These are phyloP conservation scores for Drosophila bocqueti DNA, from an alignment of 1,140 invertebrate genomes.

Conservation along the genomic window DNA sequence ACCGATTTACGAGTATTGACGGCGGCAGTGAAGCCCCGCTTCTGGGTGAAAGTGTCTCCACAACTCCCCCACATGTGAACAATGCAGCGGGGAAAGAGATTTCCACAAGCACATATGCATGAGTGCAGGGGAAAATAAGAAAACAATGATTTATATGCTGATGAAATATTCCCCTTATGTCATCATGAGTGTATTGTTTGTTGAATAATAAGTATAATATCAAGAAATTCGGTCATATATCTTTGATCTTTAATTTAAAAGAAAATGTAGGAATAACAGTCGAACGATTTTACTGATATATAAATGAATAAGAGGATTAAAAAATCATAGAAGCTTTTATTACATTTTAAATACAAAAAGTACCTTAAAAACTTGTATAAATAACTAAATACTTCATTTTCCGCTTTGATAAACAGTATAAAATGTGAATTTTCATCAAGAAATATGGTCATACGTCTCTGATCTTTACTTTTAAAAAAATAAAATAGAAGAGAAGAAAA, in stretches of 20 bases:
- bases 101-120: neutral
- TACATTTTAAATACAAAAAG: neutral
- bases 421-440: too few relatives aligned
- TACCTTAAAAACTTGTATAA: neutral
- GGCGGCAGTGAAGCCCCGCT: constrained; percentile 17
- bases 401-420: neutral
- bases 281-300: too few relatives aligned
- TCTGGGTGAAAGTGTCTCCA: constrained; percentile 46
- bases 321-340: neutral
- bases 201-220: constrained; percentile 1
- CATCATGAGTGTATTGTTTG: constrained; percentile 7
- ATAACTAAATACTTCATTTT: neutral
- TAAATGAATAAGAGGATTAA: too few relatives aligned
- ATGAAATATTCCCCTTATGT: constrained; percentile 5
- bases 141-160: constrained; percentile 3
- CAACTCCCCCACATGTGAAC: constrained; percentile 20
- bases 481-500: too few relatives aligned
- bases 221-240: neutral
- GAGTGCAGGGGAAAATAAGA: neutral
- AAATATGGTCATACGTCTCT: too few relatives aligned
- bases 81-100: constrained; percentile 4
- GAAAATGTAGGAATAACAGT: neutral
- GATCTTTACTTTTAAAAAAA: too few relatives aligned
- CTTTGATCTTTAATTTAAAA: neutral
- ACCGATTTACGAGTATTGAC: constrained; percentile 49